Percentiles rank a stretch among this genome's conserved stretches.
Evolutionary conservation across 2,797 vertebrate species (phyloP).

Genomic region (Rhinogobio ventralis): DNA sequence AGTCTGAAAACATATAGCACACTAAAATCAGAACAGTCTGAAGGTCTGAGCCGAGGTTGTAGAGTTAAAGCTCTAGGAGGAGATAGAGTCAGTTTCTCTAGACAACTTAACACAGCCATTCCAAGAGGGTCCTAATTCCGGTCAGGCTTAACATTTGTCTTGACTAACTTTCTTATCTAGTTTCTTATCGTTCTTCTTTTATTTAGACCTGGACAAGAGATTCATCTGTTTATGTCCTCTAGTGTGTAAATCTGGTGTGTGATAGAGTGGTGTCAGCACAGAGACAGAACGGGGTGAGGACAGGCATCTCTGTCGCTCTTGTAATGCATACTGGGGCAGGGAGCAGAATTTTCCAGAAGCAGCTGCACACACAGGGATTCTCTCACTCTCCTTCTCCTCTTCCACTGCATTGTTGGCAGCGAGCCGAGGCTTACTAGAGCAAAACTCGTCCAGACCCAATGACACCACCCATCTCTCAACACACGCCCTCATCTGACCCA

Average conservation of each 20-base stretch:
- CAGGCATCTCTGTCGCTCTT: conserved; percentile 68
- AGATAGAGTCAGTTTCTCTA: too few species aligned
- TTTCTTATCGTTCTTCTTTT: too few species aligned
- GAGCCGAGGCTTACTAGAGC: conserved; percentile 86
- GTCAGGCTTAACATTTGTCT: too few species aligned
- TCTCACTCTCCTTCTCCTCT: conserved; percentile 63
- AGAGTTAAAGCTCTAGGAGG: too few species aligned
- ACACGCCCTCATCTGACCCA: conserved; percentile 24
- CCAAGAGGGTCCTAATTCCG: too few species aligned
- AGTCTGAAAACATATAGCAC: too few species aligned
- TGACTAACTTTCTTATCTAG: too few species aligned
- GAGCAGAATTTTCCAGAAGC: conserved; percentile 95
- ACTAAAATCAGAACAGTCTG: too few species aligned
- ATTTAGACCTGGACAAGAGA: too few species aligned
- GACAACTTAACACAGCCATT: too few species aligned
- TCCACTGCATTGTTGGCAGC: conserved; percentile 83
- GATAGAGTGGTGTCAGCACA: not conserved
- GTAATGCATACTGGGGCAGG: conserved; percentile 84
- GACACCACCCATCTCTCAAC: conserved; percentile 67
- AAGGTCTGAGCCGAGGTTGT: too few species aligned
- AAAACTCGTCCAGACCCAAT: conserved; percentile 75
- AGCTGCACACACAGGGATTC: conserved; percentile 87
- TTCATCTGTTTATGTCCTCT: too few species aligned
- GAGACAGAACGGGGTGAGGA: conserved; percentile 56
- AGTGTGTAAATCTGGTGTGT: not conserved